Base-by-base conservation (phyloP, 1,140 invertebrate species). In the Drosophila gunungcola region DNA sequence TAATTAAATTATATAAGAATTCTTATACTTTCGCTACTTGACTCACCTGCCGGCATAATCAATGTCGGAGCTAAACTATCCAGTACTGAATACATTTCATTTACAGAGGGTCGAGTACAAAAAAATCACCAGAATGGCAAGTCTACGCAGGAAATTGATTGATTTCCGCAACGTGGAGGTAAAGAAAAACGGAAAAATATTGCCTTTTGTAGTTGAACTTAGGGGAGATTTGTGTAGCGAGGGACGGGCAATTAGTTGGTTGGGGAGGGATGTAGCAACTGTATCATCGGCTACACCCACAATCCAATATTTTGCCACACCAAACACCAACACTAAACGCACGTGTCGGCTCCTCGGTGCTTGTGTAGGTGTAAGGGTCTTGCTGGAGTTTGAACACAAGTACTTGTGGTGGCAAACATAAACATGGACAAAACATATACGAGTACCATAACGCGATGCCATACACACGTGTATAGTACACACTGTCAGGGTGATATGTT, bases 141-240 rank as follows among this genome's bases (percentile, higher is more conserved):
- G 83, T 88, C 84, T 88, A 80, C 63, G 75, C 83, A 88, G 83
- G 83, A 88, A 88, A 88, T 88, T 88, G 83, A 88, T 88, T 88
- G 83, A 88, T 88, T 88, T 88, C 83, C 83, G 70, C 39, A 57
- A 27, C 43, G 60, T 54, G 56, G 42, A 48, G 60, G 43, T 3
- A 76, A 64, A 21, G 57, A 41, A 80, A 57, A 78, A 10, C 29
- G 36, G 36, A 70, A 72, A 69, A 70, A 56, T 70, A 70, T 70
- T 38, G 43, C 43, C 61, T 39, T 39, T 64, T 73, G 55, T 72
- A 46, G 25, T 48, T 3, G 25, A 65, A 29, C 41, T 72, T 70
- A 36, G 27, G n/a, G 12, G 13, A 3, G 58, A 25, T 54, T 67
- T 67, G 39, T 13, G n/a, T 46, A 29, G 42, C 3, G 42, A 25